These are phyloP conservation scores for Bubalus kerabau DNA, from an alignment of 2,113 vertebrate species.

Conservation along the genomic window DNA sequence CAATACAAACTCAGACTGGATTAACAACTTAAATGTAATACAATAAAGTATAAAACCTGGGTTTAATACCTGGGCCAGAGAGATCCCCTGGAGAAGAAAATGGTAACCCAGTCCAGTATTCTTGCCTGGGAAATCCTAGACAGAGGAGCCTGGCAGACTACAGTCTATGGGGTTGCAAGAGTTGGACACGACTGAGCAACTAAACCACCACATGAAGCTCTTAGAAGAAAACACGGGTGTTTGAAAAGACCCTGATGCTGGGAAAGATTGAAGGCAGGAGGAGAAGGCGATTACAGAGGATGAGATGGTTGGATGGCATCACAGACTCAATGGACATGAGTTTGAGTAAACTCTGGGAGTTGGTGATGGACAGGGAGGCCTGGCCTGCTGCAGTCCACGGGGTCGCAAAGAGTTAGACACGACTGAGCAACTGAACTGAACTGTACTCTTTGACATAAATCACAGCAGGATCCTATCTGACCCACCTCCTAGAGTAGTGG, in stretches of 20 bases:
- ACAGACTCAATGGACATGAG: too few species aligned
- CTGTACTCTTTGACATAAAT: not conserved
- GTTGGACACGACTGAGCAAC: not conserved
- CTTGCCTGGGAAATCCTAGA: not conserved
- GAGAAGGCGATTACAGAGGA: too few species aligned
- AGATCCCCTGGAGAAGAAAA: not conserved
- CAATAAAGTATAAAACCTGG: not conserved
- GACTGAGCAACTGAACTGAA: too few species aligned
- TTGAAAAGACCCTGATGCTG: too few species aligned
- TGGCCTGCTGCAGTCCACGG: too few species aligned
- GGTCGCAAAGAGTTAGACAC: rapidly evolving
- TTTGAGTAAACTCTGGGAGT: too few species aligned
- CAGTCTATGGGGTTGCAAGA: not conserved
- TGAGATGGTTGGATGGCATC: too few species aligned
- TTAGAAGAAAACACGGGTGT: not conserved
- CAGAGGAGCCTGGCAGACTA: not conserved
- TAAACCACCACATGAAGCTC: not conserved
- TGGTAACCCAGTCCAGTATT: not conserved
- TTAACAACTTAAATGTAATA: not conserved
- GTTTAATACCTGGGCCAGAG: not conserved
- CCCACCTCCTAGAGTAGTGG: not conserved
- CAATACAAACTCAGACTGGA: not conserved
- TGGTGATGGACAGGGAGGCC: too few species aligned
- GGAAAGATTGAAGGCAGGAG: too few species aligned
- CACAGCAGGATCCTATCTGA: not conserved